phyloP scores from a whole-genome alignment of 2,888 invertebrate genomes.

The Agrochola lota region DNA sequence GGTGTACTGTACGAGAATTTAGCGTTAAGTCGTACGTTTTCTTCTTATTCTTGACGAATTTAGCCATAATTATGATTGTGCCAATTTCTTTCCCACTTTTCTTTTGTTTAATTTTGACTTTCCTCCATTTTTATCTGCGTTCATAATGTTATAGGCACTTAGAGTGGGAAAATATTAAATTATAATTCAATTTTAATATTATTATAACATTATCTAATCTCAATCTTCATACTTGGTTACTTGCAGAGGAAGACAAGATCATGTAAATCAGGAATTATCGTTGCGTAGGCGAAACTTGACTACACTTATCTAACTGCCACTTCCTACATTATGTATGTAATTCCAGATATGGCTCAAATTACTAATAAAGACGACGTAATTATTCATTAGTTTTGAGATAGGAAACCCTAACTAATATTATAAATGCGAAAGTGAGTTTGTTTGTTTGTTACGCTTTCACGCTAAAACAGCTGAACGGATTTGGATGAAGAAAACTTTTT shows the following conservation, averaged over 20 bases:
- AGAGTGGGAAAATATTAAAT: background rate
- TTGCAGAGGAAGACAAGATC: constrained; percentile 19
- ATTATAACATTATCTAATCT: constrained; percentile 3
- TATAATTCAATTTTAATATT: background rate
- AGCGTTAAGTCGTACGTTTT: background rate
- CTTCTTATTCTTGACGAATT: background rate
- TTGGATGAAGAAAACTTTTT: too few relatives aligned
- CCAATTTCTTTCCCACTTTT: background rate
- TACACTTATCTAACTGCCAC: constrained; percentile 58
- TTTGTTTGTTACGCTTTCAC: too few relatives aligned
- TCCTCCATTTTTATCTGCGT: background rate
- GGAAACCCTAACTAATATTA: background rate
- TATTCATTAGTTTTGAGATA: constrained; percentile 15
- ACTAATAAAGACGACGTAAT: constrained; percentile 29
- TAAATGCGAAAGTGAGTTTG: too few relatives aligned
- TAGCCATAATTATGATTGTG: background rate
- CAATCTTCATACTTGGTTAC: constrained; percentile 34
- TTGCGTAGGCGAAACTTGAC: constrained; percentile 55
- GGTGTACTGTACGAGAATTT: background rate
- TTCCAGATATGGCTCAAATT: constrained; percentile 40
- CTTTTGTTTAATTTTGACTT: background rate
- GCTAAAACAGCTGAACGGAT: too few relatives aligned
- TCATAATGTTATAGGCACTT: background rate
- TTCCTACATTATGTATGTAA: constrained; percentile 54
- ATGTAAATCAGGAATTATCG: constrained; percentile 36